Evolutionary conservation across 2,113 vertebrate genomes (phyloP).

Genomic region (Pontoporia blainvillei): DNA sequence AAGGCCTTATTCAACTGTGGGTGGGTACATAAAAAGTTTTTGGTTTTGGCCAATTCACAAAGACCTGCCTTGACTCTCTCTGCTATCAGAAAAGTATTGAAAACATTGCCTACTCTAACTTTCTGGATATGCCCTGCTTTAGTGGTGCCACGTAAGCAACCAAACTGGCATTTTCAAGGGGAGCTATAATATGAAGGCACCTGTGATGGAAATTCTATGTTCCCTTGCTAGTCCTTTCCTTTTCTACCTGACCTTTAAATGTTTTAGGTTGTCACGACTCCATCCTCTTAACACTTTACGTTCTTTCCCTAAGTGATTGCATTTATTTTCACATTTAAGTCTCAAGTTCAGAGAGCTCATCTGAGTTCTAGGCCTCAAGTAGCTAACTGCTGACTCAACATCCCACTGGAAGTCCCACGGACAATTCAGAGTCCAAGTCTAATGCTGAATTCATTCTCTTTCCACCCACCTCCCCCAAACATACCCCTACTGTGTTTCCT

Average conservation of each 20-base stretch:
- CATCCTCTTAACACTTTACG: not conserved
- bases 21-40: conserved; percentile 61
- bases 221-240: not conserved
- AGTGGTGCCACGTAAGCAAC: conserved; percentile 20
- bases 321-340: not conserved
- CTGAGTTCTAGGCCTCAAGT: not conserved
- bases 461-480: not conserved
- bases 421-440: not conserved
- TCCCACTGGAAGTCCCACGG: not conserved
- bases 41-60: conserved; percentile 21
- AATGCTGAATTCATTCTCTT: not conserved
- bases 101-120: conserved; percentile 38
- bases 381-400: not conserved
- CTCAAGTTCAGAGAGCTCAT: not conserved
- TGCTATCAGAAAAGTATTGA: conserved; percentile 58
- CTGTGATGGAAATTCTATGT: not conserved
- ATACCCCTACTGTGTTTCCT: not conserved
- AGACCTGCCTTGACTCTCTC: conserved; percentile 33
- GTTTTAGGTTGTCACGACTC: not conserved
- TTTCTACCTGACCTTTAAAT: conserved; percentile 35
- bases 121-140: conserved; percentile 40
- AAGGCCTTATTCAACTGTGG: conserved; percentile 62
- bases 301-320: not conserved
- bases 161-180: conserved; percentile 19
- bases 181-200: not conserved